Conservation (phyloP, 2,113 vertebrate genomes). For the Jacana jacana region DNA sequence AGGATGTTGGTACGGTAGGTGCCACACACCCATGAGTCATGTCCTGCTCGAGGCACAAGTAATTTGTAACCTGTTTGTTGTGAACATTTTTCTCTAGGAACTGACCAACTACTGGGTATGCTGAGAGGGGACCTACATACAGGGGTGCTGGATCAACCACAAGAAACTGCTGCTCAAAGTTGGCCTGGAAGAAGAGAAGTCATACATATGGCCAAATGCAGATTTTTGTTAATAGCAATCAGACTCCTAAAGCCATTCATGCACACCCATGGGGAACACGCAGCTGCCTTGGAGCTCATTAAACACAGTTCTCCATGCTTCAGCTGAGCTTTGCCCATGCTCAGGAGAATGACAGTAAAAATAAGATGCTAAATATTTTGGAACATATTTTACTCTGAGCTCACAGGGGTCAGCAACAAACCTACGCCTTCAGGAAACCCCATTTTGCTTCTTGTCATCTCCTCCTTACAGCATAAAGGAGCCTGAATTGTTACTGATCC, state of each 20-base stretch:
- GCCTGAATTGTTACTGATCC: not conserved
- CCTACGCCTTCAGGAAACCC: not conserved
- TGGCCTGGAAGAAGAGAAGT: not conserved
- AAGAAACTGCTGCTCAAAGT: not conserved
- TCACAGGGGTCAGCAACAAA: not conserved
- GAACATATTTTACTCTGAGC: not conserved
- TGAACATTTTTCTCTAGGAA: not conserved
- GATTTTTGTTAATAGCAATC: not conserved
- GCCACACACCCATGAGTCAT: not conserved
- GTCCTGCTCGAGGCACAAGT: rapidly evolving
- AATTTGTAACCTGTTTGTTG: not conserved
- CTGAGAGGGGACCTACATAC: not conserved
- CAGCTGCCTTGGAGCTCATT: not conserved
- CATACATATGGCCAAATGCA: not conserved
- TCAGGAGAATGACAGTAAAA: not conserved
- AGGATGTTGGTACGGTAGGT: not conserved
- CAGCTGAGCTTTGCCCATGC: not conserved
- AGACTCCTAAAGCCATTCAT: not conserved
- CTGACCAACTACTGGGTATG: not conserved
- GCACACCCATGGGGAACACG: not conserved
- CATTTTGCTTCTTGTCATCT: not conserved
- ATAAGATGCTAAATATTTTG: not conserved
- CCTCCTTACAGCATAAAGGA: not conserved
- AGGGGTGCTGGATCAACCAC: not conserved
- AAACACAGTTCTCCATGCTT: not conserved